Conservation (phyloP, 2,113 vertebrate genomes). For the Himantopus leucocephalus region DNA sequence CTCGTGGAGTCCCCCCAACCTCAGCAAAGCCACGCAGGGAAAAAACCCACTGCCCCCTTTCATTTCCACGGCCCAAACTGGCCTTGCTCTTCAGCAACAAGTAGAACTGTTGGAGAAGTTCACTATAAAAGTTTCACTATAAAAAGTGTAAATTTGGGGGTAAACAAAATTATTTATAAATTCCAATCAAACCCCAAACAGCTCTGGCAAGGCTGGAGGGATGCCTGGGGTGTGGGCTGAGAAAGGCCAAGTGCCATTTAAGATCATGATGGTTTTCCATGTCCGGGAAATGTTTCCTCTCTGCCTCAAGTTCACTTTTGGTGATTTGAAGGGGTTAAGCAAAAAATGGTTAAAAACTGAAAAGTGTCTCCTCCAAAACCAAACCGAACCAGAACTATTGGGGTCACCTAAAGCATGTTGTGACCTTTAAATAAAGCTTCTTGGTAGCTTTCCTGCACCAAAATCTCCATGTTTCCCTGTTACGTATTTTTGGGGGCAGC, state of each 20-base stretch:
- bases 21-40: background rate
- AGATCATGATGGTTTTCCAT: accelerated
- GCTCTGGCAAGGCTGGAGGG: background rate
- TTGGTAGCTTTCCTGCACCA: background rate
- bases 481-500: background rate
- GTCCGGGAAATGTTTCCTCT: background rate
- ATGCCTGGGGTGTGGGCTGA: background rate
- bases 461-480: background rate
- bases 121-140: background rate
- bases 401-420: background rate
- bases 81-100: background rate
- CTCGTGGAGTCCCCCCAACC: background rate
- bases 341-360: background rate
- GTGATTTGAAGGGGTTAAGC: background rate
- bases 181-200: background rate
- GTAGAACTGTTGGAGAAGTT: background rate
- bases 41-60: background rate
- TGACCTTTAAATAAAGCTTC: background rate
- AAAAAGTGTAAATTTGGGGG: background rate
- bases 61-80: background rate
- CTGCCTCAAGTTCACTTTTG: background rate
- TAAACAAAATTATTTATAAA: background rate
- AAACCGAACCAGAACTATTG: background rate
- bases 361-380: background rate
- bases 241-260: background rate